Conservation (phyloP, 2,888 invertebrate species). For the Melanchra persicariae region DNA sequence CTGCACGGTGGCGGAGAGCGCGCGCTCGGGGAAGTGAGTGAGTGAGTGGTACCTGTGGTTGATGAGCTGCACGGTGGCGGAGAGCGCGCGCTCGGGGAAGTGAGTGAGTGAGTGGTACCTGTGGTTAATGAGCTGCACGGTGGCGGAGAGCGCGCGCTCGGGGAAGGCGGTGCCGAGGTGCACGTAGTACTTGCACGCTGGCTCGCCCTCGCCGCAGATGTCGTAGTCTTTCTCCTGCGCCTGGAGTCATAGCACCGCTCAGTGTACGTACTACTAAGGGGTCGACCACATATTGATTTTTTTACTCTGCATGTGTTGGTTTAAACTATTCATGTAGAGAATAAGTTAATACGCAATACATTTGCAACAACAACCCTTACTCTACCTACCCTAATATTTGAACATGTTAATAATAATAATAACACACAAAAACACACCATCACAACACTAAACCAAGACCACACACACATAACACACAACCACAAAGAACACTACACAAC, state of each 20-base stretch:
- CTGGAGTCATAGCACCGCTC: constrained; percentile 59
- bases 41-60: constrained; percentile 76
- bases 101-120: constrained; percentile 69
- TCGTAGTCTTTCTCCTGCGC: constrained; percentile 83
- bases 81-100: constrained; percentile 77
- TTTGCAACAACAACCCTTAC: neutral
- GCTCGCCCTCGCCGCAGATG: constrained; percentile 79
- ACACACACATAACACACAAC: too few relatives aligned
- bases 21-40: constrained; percentile 72
- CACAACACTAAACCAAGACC: too few relatives aligned
- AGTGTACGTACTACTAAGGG: too few relatives aligned
- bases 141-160: constrained; percentile 70
- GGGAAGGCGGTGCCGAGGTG: constrained; percentile 82
- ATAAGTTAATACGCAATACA: neutral
- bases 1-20: constrained; percentile 74
- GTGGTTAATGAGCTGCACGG: constrained; percentile 77
- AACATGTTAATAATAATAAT: neutral
- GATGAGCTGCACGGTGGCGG: constrained; percentile 73
- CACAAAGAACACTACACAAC: too few relatives aligned
- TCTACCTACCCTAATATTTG: neutral
- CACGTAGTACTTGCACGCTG: constrained; percentile 79
- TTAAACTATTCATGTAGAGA: too few relatives aligned
- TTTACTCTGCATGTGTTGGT: too few relatives aligned
- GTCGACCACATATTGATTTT: too few relatives aligned
- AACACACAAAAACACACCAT: too few relatives aligned